Evolutionary conservation across 2,797 vertebrate genomes (phyloP), one percentile per base, ranked within the genome.

Genomic region (Ataeniobius toweri): DNA sequence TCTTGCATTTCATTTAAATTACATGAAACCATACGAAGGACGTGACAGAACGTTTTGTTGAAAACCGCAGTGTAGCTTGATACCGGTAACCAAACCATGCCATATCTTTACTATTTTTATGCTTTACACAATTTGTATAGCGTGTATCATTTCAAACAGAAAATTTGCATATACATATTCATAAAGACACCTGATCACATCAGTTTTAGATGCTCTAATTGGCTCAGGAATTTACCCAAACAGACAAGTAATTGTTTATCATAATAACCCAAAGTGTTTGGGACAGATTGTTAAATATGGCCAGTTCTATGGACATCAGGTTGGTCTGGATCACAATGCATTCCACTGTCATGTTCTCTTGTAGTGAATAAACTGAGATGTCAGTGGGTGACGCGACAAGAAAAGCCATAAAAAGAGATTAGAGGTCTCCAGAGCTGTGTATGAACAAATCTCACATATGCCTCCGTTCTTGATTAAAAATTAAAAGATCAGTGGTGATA

Each of bases 401-500:
- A 84, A 80, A 85, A 67, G 74, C 65, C 75, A 2, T 44, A 85
- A 36, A 69, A 58, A 86, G 74, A 76, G 74, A 84, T 85, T 76
- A 63, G 39, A 77, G 59, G 50, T 46, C 67, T 74, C 58, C 12
- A 5, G 68, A 69, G 22, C 81, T 73, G 18, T n/a, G 24, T 12
- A 70, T 71, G 81, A 86, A 88, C n/a, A 44, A 86, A 67, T 26
- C 41, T 5, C 10, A 1, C 81, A 76, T 72, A 79, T 69, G 80
- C 67, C 71, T 79, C 58, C 48, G 56, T 85, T 80, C 80, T 73
- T 71, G 1, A 71, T 71, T 77, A 67, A 79, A 83, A 89, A 88
- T 85, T 48, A 82, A 80, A 86, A 85, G 76, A 89, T 89, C 81
- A 86, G 77, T 24, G 79, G 79, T 53, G 82, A 76, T 73, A 59